Conservation (phyloP, 2,888 invertebrate genomes). For the Cephus nigrinus region DNA sequence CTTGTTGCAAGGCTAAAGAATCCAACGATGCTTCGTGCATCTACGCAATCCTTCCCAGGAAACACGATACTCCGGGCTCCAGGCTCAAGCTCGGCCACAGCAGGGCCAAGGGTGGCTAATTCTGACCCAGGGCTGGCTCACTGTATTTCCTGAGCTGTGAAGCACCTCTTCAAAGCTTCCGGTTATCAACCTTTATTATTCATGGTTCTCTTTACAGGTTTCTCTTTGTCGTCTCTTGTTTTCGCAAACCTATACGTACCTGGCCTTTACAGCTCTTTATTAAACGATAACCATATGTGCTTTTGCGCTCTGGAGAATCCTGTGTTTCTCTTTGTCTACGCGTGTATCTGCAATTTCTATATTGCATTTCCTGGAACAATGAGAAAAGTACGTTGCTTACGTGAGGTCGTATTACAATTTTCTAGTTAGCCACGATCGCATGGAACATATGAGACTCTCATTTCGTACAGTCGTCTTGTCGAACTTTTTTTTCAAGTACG, state of each 20-base stretch:
- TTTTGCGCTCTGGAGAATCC: background rate
- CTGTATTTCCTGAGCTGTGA: background rate
- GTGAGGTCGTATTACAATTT: background rate
- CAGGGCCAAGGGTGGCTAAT: no score
- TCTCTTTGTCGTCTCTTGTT: background rate
- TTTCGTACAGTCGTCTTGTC: background rate
- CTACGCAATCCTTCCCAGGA: conserved; percentile 10
- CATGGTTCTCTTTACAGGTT: background rate
- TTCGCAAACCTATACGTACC: background rate
- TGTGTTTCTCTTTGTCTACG: no score
- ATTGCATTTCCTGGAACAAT: no score
- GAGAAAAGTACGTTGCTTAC: no score
- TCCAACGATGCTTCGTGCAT: conserved; percentile 6
- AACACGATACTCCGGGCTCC: no score
- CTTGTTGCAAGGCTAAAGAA: background rate
- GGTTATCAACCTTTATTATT: background rate
- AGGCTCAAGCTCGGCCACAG: no score
- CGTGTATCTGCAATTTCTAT: no score
- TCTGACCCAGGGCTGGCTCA: no score
- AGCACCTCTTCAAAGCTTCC: background rate
- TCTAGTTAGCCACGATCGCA: background rate
- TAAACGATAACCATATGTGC: background rate
- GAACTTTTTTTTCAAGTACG: background rate
- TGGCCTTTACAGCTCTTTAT: background rate
- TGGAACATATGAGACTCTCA: background rate